Base-by-base conservation (phyloP, 2,888 invertebrate genomes). In the Pseudoips prasinana region DNA sequence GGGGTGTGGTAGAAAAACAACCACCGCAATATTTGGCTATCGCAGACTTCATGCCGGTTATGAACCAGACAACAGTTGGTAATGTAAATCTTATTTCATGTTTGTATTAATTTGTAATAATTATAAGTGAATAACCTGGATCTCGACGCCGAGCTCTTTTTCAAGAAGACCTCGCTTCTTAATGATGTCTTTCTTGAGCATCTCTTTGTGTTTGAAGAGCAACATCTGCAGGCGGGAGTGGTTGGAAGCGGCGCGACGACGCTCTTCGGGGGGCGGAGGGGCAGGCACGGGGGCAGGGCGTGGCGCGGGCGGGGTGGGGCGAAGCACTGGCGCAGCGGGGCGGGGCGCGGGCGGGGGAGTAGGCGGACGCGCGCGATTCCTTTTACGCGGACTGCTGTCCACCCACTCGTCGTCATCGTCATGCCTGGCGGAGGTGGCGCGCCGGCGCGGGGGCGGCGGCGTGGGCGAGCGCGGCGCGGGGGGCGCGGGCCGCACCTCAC, bases 101-200 rank as follows among this genome's bases (percentile, higher is more conserved):
- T n/a, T n/a, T n/a, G n/a, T n/a, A n/a, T n/a, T n/a, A n/a, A n/a
- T n/a, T n/a, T n/a, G n/a, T n/a, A n/a, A n/a, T 14, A 14, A 14
- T 2, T 14, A 14, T 14, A 5, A 3, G 14, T 14, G 3, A 14
- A 30, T 25, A 20, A 92, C 93, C 92, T 96, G 96, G 69, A 98
- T 97, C 73, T 97, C 96, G 46, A 94, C 93, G 62, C 96, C 95
- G 37, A 98, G 90, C 73, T 96, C 96, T 60, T 96, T 95, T 69
- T 97, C 97, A 34, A 98, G 91, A 8, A 96, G 83, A 1, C 95
- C 95, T 51, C 98, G 90, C 71, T 98, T 98, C 64, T 96, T 94
- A 44, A 97, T 91, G 48, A 98, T 98, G 64, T 97, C 97, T 68
- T 96, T 97, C 77, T 97, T 97, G 27, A 98, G 91, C 57, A 94